Percentiles rank a stretch among this genome's conserved stretches.
Evolutionary conservation across 1,140 invertebrate genomes (phyloP).

Genomic region (Drosophila tristis): DNA sequence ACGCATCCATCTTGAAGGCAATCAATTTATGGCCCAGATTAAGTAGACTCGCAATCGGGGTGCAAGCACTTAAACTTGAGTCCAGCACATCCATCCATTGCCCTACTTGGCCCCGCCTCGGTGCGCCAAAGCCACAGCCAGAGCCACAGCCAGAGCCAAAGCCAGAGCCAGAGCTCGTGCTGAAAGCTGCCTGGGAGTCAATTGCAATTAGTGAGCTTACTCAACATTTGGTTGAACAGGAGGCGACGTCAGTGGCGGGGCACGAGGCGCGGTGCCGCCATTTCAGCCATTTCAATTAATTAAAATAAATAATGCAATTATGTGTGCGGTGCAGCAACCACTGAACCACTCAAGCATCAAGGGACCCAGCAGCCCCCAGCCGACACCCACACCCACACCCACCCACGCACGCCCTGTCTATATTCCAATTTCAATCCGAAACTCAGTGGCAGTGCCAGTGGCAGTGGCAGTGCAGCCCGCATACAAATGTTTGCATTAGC

Average conservation of each 20-base stretch:
- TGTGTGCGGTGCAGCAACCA: constrained; percentile 14
- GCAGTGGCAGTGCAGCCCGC: background rate
- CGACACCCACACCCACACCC: background rate
- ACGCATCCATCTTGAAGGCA: no score
- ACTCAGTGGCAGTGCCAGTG: constrained; percentile 3
- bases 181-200: constrained; percentile 27
- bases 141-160: no score
- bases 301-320: constrained; percentile 75
- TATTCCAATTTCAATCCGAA: background rate
- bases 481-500: constrained; percentile 28
- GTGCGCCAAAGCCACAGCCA: no score
- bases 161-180: background rate
- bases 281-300: constrained; percentile 76
- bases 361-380: background rate
- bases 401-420: background rate
- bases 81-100: no score
- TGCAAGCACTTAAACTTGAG: no score
- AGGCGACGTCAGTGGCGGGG: constrained; percentile 1
- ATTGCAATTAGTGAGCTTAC: constrained; percentile 55
- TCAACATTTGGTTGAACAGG: constrained; percentile 52
- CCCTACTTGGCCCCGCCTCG: no score
- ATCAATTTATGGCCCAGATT: no score
- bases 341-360: background rate
- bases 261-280: constrained; percentile 23
- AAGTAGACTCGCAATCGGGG: no score